Conservation (phyloP, 2,888 invertebrate genomes). For the Carcina quercana region DNA sequence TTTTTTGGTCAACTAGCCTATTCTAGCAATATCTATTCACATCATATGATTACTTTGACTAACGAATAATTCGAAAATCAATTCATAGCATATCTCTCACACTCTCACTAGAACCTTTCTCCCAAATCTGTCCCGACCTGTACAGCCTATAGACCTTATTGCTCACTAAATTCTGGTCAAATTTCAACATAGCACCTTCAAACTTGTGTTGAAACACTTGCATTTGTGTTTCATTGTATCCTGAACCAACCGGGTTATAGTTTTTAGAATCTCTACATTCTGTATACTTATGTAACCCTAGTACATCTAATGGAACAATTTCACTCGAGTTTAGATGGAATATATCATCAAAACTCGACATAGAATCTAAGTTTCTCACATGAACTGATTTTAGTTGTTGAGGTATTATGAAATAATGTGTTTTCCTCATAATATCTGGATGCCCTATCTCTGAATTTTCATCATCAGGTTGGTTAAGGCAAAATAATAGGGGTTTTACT, state of each 20-base stretch:
- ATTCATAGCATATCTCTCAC: slow-evolving; percentile 48
- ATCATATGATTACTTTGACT: too few relatives aligned
- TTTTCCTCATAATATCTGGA: slow-evolving; percentile 62
- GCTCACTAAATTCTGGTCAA: slow-evolving; percentile 56
- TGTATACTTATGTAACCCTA: slow-evolving; percentile 62
- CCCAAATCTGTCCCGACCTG: slow-evolving; percentile 65
- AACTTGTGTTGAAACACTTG: slow-evolving; percentile 64
- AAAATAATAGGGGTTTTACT: slow-evolving; percentile 50
- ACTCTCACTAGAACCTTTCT: slow-evolving; percentile 45
- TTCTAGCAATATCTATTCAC: too few relatives aligned
- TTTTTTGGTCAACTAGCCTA: too few relatives aligned
- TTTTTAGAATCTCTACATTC: slow-evolving; percentile 58
- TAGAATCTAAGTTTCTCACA: slow-evolving; percentile 60
- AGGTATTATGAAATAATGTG: slow-evolving; percentile 50
- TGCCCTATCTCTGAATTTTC: slow-evolving; percentile 54
- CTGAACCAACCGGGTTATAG: slow-evolving; percentile 38
- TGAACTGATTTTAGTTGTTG: slow-evolving; percentile 38
- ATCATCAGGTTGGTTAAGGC: slow-evolving; percentile 63
- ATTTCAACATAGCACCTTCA: slow-evolving; percentile 69
- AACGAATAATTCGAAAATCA: too few relatives aligned
- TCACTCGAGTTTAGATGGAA: slow-evolving; percentile 42
- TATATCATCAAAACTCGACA: slow-evolving; percentile 57
- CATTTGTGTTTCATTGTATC: slow-evolving; percentile 63
- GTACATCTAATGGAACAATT: slow-evolving; percentile 42
- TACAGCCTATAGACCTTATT: slow-evolving; percentile 65